Evolutionary conservation across 2,113 vertebrate genomes (phyloP).

Genomic region (Amia ocellicauda): DNA sequence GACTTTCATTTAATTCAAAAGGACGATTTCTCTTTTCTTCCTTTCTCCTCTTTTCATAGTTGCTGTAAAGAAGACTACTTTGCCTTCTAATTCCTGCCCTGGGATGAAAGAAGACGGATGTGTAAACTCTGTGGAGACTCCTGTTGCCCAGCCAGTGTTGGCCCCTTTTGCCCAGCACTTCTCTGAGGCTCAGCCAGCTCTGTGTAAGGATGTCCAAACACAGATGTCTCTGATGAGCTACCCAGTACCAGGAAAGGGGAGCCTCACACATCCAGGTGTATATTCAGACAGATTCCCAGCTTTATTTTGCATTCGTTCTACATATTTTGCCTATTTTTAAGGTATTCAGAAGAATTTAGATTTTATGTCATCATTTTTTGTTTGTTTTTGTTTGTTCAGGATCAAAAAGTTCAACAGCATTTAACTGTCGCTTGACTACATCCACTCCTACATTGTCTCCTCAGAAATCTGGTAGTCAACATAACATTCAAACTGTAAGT

Average conservation of each 20-base stretch:
- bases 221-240: slow-evolving; percentile 61
- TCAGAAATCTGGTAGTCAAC: slow-evolving; percentile 37
- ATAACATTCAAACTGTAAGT: slow-evolving; percentile 57
- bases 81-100: slow-evolving; percentile 14
- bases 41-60: background rate
- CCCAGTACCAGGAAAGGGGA: slow-evolving; percentile 33
- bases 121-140: slow-evolving; percentile 24
- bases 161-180: slow-evolving; percentile 48
- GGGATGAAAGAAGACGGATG: slow-evolving; percentile 4
- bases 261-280: slow-evolving; percentile 27
- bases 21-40: background rate
- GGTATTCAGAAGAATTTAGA: background rate
- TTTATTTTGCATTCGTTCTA: background rate
- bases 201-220: slow-evolving; percentile 59
- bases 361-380: background rate
- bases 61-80: slow-evolving; percentile 34
- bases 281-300: slow-evolving; percentile 41
- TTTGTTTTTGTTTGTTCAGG: slow-evolving; percentile 40
- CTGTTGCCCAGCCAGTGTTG: slow-evolving; percentile 25
- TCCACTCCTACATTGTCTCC: slow-evolving; percentile 43
- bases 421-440: slow-evolving; percentile 37
- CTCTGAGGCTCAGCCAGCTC: slow-evolving; percentile 46
- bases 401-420: slow-evolving; percentile 41
- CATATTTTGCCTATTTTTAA: slow-evolving; percentile 12
- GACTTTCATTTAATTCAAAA: background rate